Base-by-base conservation (phyloP, 2,113 vertebrate genomes). In the Erinaceus europaeus region DNA sequence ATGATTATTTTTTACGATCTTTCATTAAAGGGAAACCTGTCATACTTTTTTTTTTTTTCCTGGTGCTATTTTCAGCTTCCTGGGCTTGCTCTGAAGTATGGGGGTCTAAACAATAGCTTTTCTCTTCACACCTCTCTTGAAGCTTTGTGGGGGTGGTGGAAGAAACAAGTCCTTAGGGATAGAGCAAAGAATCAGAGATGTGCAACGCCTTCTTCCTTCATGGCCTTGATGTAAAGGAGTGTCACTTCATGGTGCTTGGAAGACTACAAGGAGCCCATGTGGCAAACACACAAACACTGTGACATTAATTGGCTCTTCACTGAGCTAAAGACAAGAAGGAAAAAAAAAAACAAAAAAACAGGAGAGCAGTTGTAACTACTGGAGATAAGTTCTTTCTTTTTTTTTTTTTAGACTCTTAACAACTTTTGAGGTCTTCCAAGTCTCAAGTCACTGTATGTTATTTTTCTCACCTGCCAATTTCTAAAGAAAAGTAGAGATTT, bases 1-100 rank as follows among this genome's bases (percentile, higher is more conserved):
- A n/a, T n/a, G n/a, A n/a, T 86, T 88, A 55, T 88, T 82, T 95
- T 89, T 53, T 78, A 93, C 15, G 71, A 44, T 59, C 69, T 92
- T 64, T 61, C 86, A 88, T 88, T 50, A 90, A 73, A n/a, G 68
- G 57, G 38, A 64, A 67, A 77, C 21, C 44, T 77, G 77, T 86
- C 83, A 90, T 44, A 27, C 1, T 40, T 84, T 76, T 84, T 76
- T 64, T 1, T 40, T 84, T 76, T 84, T 76, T 64, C 40, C 71
- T 86, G 44, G 11, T 81, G 46, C 57, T 87, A 59, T 89, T 48
- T 62, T 83, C 44, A 79, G 65, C 27, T 62, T 84, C 48, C 3
- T 5, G 8, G 14, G 15, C 57, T 62, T 50, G 57, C 38, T 83
- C 76, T 52, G 50, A 71, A 74, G 80, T 38, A 68, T n/a, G 69